These are phyloP conservation scores for Mamestra configurata DNA, from an alignment of 1,140 invertebrate genomes.

Conservation along the genomic window DNA sequence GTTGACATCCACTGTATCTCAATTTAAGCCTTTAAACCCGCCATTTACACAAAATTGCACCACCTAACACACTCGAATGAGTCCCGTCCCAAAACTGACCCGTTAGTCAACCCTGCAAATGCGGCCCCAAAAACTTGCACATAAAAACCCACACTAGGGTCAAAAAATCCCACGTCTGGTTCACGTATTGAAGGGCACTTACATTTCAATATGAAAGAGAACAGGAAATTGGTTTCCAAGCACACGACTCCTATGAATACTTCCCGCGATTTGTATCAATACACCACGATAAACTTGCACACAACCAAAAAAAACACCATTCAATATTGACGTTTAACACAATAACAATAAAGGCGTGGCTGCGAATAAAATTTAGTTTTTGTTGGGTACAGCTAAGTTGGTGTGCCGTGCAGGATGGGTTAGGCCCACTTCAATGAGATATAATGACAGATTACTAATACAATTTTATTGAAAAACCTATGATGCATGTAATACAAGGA, in stretches of 20 bases:
- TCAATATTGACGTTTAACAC: constrained; percentile 46
- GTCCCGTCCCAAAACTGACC: constrained; percentile 20
- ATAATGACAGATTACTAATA: constrained; percentile 58
- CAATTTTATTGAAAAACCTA: constrained; percentile 58
- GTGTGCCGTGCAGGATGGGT: constrained; percentile 49
- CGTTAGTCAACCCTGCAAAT: constrained; percentile 16
- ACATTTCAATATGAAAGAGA: constrained; percentile 71
- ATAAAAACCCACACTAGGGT: not conserved
- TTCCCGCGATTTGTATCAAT: constrained; percentile 67
- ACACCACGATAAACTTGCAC: constrained; percentile 45
- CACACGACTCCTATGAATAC: constrained; percentile 61
- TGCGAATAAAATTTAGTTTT: not conserved
- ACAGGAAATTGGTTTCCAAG: constrained; percentile 72
- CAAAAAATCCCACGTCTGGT: constrained; percentile 53
- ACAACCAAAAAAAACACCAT: constrained; percentile 35
- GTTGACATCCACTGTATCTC: too few species aligned
- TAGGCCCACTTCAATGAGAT: constrained; percentile 53
- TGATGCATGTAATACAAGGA: constrained; percentile 55
- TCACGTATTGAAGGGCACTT: constrained; percentile 58
- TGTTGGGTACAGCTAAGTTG: constrained; percentile 40
- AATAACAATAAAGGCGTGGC: constrained; percentile 40
- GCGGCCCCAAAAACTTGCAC: constrained; percentile 33
- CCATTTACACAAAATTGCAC: not conserved
- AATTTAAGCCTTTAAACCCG: not conserved
- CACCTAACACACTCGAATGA: not conserved